Evolutionary conservation across 1,140 invertebrate genomes (phyloP), one percentile per base, ranked within the genome.

Genomic region (Hycleus phaleratus): DNA sequence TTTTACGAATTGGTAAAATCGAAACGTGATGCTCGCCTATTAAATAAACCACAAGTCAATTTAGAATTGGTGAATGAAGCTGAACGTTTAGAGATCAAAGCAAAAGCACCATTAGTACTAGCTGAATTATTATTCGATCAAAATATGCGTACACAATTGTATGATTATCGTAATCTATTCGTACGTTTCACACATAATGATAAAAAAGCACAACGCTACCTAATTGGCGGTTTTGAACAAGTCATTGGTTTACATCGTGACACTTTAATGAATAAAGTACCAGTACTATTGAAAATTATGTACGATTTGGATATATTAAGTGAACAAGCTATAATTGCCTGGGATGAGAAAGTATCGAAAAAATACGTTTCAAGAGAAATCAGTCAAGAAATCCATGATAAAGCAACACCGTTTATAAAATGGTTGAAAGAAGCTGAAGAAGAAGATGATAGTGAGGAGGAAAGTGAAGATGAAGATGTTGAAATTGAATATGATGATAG

Each of bases 371-470:
- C 85, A 4, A 94, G 93, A 70, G 91, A 97, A 68, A 74, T 97
- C 51, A 87, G 88, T 49, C 85, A 90, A 57, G 93, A 98, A 69
- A 96, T 99, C 73, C 91, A 95, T 63, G 84, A 87, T 42, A 89
- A 92, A 68, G 95, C 93, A 46, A 83, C 88, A 68, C 93, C 93
- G 40, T 97, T 99, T 75, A 83, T 99, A 7, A 93, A 88, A 65
- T 99, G 97, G 97, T 82, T 99, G 44, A 85, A 93, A 73, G 92
- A 98, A 77, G 96, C 97, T 73, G 93, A 97, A 72, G 93, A 97
- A 72, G 87, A 90, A 50, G 83, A 82, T 10, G 84, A 86, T 25
- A 82, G 81, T 4, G 82, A 85, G 18, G 85, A 87, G 48, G 84
- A 84, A 53, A 83, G 85, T 58, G 82, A 82, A 70, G 82, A 84